Base-by-base conservation (phyloP, 2,113 vertebrate genomes). In the Ciconia stormi region DNA sequence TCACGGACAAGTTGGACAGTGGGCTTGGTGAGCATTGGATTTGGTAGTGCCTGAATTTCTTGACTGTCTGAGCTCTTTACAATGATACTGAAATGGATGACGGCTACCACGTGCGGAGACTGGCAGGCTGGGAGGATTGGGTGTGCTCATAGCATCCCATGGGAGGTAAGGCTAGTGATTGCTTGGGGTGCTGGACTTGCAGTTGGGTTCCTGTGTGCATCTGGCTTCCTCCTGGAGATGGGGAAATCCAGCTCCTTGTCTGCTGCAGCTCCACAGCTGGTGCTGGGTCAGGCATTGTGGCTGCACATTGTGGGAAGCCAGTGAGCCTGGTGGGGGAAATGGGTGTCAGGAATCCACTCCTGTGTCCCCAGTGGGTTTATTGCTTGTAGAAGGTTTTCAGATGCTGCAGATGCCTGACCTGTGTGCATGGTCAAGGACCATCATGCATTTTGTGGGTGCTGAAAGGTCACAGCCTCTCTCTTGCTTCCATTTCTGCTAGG, bases 121-220 rank as follows among this genome's bases (percentile, higher is more conserved):
- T 66, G 73, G 16, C n/a, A 62, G 20, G 27, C 61, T 87, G 67
- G 27, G 21, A 47, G 44, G 67, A 10, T 9, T n/a, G 32, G 27
- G 13, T 53, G 25, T 2, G 8, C n/a, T 50, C 17, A 21, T 20
- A 38, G 13, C 3, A 2, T 88, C 46, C 27, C 0, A 0, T 46
- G 21, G 27, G 19, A 81, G 25, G 58, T 38, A 34, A 58, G 34
- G 8, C 23, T 16, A 14, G 49, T 9, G 49, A 46, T 44, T 59
- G 9, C 30, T 25, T 73, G 59, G 59, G 32, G 11, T 73, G 26
- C 42, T 87, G 77, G 59, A 50, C 22, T 29, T 63, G 36, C 26
- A 26, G 32, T 23, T 66, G 14, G 11, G n/a, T 44, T 72, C 30
- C 12, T 59, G 14, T 26, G 19, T 8, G 12, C 12, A 9, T 76